These are phyloP conservation scores for Gasterosteus nipponicus DNA, from an alignment of 2,113 vertebrate species.

Conservation along the genomic window DNA sequence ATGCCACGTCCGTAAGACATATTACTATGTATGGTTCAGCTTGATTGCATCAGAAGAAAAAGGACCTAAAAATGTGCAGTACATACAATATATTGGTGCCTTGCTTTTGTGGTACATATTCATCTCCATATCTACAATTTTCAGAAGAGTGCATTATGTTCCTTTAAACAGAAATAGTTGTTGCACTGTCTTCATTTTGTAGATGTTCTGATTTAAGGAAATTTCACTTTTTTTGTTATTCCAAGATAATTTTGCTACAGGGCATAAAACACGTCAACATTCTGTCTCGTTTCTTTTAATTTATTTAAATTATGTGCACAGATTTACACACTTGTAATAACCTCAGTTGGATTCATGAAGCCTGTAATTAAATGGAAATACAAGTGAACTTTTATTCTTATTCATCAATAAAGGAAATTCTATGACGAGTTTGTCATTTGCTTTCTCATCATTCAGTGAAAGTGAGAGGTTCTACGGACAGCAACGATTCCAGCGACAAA, in stretches of 20 bases:
- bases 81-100: slow-evolving; percentile 81
- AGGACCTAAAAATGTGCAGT: slow-evolving; percentile 34
- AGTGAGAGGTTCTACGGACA: neutral
- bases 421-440: slow-evolving; percentile 15
- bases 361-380: slow-evolving; percentile 84
- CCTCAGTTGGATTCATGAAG: slow-evolving; percentile 81
- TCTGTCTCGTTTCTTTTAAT: slow-evolving; percentile 84
- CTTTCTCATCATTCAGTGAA: neutral
- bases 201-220: slow-evolving; percentile 45
- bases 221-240: slow-evolving; percentile 37
- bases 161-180: slow-evolving; percentile 16
- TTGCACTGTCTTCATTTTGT: slow-evolving; percentile 49
- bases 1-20: slow-evolving; percentile 13
- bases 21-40: slow-evolving; percentile 22
- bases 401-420: slow-evolving; percentile 81
- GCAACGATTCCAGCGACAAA: slow-evolving; percentile 28
- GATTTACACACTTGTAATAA: slow-evolving; percentile 76
- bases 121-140: slow-evolving; percentile 59
- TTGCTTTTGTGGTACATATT: slow-evolving; percentile 81
- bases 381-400: slow-evolving; percentile 82
- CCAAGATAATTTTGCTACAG: slow-evolving; percentile 75
- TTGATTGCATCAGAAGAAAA: slow-evolving; percentile 26
- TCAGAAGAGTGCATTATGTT: slow-evolving; percentile 48
- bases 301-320: slow-evolving; percentile 90
- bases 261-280: slow-evolving; percentile 78